Percentiles rank a stretch among this genome's conserved stretches.
Evolutionary conservation across 2,113 vertebrate species (phyloP).

Genomic region (Sisor rabdophorus): DNA sequence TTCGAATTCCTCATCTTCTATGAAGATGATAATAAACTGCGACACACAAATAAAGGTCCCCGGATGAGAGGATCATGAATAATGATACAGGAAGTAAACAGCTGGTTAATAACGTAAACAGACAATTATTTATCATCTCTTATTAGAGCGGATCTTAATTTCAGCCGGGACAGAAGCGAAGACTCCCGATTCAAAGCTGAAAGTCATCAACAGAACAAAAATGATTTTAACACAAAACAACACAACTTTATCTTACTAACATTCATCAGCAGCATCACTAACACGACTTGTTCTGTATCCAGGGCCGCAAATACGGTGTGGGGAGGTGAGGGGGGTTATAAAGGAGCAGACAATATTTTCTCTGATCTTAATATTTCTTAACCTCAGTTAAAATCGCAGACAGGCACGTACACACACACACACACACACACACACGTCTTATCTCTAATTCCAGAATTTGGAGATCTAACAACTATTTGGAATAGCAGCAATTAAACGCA

Average conservation of each 20-base stretch:
- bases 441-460: background rate
- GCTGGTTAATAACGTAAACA: background rate
- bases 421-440: background rate
- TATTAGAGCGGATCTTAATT: background rate
- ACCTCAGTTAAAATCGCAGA: too few relatives aligned
- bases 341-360: too few relatives aligned
- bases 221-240: background rate
- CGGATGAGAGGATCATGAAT: background rate
- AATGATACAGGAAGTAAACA: background rate
- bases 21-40: background rate
- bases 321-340: too few relatives aligned
- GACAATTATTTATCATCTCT: background rate
- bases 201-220: background rate
- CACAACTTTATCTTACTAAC: too few relatives aligned
- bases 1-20: background rate
- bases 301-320: too few relatives aligned
- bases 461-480: background rate
- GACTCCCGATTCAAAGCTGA: background rate
- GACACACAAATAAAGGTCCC: background rate
- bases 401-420: background rate
- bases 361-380: too few relatives aligned
- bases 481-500: background rate
- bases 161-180: background rate
- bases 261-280: background rate
- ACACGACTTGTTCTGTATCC: too few relatives aligned